Conservation (phyloP, 2,888 invertebrate species). For the Morpho deidamia region DNA sequence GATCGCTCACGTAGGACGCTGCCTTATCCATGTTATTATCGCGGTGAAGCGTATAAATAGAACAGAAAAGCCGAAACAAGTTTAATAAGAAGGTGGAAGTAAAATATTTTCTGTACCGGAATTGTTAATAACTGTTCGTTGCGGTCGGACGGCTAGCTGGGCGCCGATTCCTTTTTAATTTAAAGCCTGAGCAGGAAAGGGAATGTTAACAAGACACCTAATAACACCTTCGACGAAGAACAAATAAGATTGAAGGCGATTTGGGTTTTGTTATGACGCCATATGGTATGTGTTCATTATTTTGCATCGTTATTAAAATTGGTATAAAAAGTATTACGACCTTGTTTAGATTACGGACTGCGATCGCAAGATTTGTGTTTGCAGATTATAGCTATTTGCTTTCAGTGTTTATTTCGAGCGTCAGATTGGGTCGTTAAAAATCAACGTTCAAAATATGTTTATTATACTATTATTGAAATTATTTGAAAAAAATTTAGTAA, state of each 20-base stretch:
- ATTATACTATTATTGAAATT: background rate
- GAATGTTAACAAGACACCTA: slow-evolving; percentile 69
- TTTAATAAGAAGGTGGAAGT: slow-evolving; percentile 76
- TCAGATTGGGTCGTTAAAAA: background rate
- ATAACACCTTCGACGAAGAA: slow-evolving; percentile 66
- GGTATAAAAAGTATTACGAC: slow-evolving; percentile 4
- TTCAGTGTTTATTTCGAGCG: slow-evolving; percentile 13
- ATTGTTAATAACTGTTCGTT: slow-evolving; percentile 71
- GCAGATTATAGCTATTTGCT: slow-evolving; percentile 17
- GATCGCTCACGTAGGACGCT: too few relatives aligned
- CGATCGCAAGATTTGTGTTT: slow-evolving; percentile 4
- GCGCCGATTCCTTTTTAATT: slow-evolving; percentile 72
- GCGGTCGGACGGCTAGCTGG: slow-evolving; percentile 51
- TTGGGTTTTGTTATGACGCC: slow-evolving; percentile 50
- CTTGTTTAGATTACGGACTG: slow-evolving; percentile 11
- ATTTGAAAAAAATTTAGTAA: too few relatives aligned
- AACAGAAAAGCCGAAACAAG: slow-evolving; percentile 64
- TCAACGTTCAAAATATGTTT: slow-evolving; percentile 3
- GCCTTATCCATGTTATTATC: slow-evolving; percentile 42
- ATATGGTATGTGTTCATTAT: slow-evolving; percentile 50
- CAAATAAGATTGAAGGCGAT: slow-evolving; percentile 62
- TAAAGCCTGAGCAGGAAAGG: slow-evolving; percentile 62
- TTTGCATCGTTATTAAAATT: slow-evolving; percentile 36
- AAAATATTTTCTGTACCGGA: slow-evolving; percentile 74
- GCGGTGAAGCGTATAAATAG: slow-evolving; percentile 46